phyloP scores from a whole-genome alignment of 1,140 invertebrate species.

The Tetragonula clypearis region DNA sequence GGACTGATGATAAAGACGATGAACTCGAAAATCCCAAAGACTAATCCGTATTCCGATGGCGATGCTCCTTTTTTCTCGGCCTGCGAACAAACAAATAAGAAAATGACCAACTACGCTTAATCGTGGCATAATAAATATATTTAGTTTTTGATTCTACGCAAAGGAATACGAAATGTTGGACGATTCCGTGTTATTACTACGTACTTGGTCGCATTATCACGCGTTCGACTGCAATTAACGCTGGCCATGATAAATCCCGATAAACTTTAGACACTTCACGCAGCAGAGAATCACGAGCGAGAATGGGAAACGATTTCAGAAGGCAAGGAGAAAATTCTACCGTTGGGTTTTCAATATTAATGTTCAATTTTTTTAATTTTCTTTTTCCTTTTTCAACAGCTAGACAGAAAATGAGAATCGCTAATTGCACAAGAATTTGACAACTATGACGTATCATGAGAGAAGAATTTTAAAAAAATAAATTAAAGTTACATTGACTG shows the following conservation, averaged over 20 bases:
- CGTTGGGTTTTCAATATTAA: neutral
- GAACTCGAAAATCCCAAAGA: slow-evolving; percentile 96
- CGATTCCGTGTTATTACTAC: slow-evolving; percentile 33
- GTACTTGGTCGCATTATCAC: slow-evolving; percentile 48
- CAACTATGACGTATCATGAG: too few relatives aligned
- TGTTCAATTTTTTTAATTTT: too few relatives aligned
- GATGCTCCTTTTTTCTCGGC: slow-evolving; percentile 93
- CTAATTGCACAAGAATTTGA: too few relatives aligned
- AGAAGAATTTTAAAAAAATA: too few relatives aligned
- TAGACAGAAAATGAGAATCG: too few relatives aligned
- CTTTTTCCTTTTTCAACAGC: too few relatives aligned
- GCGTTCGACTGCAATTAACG: slow-evolving; percentile 58
- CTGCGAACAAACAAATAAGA: slow-evolving; percentile 79
- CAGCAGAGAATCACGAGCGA: slow-evolving; percentile 4
- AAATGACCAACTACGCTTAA: neutral
- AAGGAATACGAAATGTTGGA: neutral
- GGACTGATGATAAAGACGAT: slow-evolving; percentile 94
- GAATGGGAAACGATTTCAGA: slow-evolving; percentile 17
- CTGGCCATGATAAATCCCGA: slow-evolving; percentile 59
- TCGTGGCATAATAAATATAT: neutral
- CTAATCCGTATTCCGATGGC: slow-evolving; percentile 93
- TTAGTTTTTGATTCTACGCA: neutral
- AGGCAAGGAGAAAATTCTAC: neutral
- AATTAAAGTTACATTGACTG: too few relatives aligned
- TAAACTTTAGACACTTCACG: slow-evolving; percentile 69